phyloP scores from a whole-genome alignment of 2,888 invertebrate genomes.

The Meandrusa payeni region DNA sequence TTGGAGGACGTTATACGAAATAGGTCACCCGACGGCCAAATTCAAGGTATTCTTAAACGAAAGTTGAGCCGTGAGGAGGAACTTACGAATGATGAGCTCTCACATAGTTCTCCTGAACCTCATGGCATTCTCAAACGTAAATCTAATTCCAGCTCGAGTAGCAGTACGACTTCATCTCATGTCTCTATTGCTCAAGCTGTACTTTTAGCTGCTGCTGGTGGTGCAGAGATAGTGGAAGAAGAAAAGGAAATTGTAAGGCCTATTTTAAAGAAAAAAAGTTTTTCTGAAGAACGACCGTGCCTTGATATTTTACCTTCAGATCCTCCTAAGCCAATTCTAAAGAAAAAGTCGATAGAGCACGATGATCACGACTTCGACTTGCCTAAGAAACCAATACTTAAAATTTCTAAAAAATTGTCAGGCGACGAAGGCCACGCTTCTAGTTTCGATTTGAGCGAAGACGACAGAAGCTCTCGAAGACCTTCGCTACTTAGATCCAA shows the following conservation, averaged over 20 bases:
- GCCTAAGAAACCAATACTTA: slow-evolving; percentile 88
- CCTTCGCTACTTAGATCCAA: slow-evolving; percentile 79
- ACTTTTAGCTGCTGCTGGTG: slow-evolving; percentile 83
- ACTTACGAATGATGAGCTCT: slow-evolving; percentile 82
- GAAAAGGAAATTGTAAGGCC: slow-evolving; percentile 85
- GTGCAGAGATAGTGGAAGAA: slow-evolving; percentile 76
- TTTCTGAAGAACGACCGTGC: slow-evolving; percentile 84
- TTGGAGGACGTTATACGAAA: slow-evolving; percentile 85
- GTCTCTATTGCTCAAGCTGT: slow-evolving; percentile 86
- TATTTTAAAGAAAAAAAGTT: slow-evolving; percentile 91
- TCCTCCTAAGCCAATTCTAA: slow-evolving; percentile 88
- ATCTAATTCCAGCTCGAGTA: slow-evolving; percentile 85
- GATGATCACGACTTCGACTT: slow-evolving; percentile 87
- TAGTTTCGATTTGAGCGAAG: slow-evolving; percentile 79
- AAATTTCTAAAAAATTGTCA: slow-evolving; percentile 84
- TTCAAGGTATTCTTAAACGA: slow-evolving; percentile 85
- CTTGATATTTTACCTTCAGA: slow-evolving; percentile 66
- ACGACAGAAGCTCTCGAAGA: slow-evolving; percentile 78
- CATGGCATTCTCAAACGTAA: slow-evolving; percentile 91
- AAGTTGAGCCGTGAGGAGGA: slow-evolving; percentile 84
- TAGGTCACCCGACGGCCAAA: slow-evolving; percentile 83
- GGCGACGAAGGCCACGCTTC: slow-evolving; percentile 82
- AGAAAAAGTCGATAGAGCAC: slow-evolving; percentile 91
- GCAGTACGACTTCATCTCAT: slow-evolving; percentile 83
- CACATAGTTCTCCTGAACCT: slow-evolving; percentile 84